Evolutionary conservation across 2,797 vertebrate genomes (phyloP).

Genomic region (Pangasius larnaudii): DNA sequence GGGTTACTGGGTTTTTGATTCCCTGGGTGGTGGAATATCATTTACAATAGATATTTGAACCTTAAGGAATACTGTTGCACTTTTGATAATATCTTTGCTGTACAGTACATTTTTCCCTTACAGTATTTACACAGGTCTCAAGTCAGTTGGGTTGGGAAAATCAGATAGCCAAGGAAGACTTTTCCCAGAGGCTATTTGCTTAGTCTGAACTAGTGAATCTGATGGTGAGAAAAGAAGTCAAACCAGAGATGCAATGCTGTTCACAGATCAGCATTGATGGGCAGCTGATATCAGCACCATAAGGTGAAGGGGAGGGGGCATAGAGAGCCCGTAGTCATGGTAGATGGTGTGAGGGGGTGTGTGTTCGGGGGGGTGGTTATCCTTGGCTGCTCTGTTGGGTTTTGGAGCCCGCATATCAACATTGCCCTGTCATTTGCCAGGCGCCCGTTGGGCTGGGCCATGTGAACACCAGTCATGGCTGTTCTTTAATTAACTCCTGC

Average conservation of each 20-base stretch:
- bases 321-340: constrained; percentile 41
- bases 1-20: not conserved
- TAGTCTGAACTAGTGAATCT: not conserved
- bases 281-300: constrained; percentile 39
- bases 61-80: not conserved
- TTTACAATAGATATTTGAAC: constrained; percentile 3
- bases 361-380: constrained; percentile 8
- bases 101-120: not conserved
- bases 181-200: constrained; percentile 18
- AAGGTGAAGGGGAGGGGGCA: constrained; percentile 31
- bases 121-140: not conserved
- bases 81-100: constrained; percentile 3
- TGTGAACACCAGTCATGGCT: constrained; percentile 58
- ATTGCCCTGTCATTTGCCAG: constrained; percentile 63
- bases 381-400: constrained; percentile 50
- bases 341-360: constrained; percentile 31
- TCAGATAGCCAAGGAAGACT: constrained; percentile 11
- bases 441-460: constrained; percentile 61
- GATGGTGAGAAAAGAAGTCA: not conserved
- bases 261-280: constrained; percentile 35
- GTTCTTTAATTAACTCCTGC: constrained; percentile 64
- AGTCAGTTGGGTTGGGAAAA: not conserved
- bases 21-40: too few relatives aligned
- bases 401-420: constrained; percentile 55
- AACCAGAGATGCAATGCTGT: constrained; percentile 7